A percentile compares a stretch with the other conserved stretches of the same genome.
phyloP scores from a whole-genome alignment of 2,888 invertebrate genomes.

The Chirona hameri region DNA sequence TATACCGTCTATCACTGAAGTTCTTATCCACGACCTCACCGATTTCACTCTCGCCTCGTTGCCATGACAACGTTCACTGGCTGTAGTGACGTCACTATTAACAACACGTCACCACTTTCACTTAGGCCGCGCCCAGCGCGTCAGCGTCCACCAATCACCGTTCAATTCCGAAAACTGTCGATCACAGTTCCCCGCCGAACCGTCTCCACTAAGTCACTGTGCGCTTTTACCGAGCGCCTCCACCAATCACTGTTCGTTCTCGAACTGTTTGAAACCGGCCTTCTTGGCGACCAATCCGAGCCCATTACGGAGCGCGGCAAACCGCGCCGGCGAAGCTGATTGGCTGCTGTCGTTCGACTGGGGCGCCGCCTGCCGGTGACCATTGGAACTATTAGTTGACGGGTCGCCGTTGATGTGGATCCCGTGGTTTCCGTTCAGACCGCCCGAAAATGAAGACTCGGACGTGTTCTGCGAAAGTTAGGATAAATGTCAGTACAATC shows the following conservation, averaged over 20 bases:
- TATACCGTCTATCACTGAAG: no score
- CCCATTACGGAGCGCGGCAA: background rate
- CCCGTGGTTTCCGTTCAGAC: background rate
- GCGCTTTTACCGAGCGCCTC: background rate
- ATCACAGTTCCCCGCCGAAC: background rate
- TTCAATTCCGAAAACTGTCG: background rate
- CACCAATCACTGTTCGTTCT: constrained; percentile 13
- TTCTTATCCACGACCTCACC: no score
- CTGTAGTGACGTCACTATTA: no score
- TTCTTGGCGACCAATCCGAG: background rate
- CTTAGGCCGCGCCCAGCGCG: background rate
- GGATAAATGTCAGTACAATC: no score
- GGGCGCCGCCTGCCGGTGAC: background rate
- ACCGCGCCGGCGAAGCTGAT: background rate
- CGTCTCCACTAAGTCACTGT: background rate
- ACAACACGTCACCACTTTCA: no score
- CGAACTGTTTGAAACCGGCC: constrained; percentile 22
- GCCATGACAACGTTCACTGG: no score
- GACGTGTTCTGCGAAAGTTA: constrained; percentile 33
- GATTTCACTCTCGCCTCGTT: no score
- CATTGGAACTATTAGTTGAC: background rate
- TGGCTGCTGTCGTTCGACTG: background rate
- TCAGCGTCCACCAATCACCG: background rate
- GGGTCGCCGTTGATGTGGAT: background rate
- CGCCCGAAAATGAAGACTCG: background rate